Evolutionary conservation across 2,888 invertebrate species (phyloP).

Genomic region (Chloromyia formosa): DNA sequence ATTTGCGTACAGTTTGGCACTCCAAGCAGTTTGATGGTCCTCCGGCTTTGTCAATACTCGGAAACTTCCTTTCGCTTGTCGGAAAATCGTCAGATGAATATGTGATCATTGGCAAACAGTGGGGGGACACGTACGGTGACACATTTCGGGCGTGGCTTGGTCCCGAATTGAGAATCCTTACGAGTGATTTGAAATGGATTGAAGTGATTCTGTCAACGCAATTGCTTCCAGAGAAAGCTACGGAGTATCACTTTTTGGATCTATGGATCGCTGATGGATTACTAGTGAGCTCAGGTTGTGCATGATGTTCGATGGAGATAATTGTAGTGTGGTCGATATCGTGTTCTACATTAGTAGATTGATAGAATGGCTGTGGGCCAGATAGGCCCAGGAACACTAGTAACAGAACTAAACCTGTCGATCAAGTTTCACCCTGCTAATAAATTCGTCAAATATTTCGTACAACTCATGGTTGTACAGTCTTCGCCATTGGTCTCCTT

Average conservation of each 20-base stretch:
- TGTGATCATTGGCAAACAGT: slow-evolving; percentile 57
- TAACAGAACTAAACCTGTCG: too few species aligned
- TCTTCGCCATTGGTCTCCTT: too few species aligned
- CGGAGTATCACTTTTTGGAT: slow-evolving; percentile 61
- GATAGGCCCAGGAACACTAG: too few species aligned
- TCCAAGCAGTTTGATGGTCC: slow-evolving; percentile 56
- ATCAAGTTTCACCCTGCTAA: too few species aligned
- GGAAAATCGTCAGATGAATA: slow-evolving; percentile 62
- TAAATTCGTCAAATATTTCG: too few species aligned
- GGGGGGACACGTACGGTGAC: slow-evolving; percentile 57
- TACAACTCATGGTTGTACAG: too few species aligned
- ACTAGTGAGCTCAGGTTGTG: slow-evolving; percentile 63
- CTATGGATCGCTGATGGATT: slow-evolving; percentile 66
- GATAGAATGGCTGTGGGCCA: too few species aligned
- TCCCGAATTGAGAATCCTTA: slow-evolving; percentile 44
- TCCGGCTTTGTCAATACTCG: slow-evolving; percentile 66
- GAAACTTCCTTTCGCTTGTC: slow-evolving; percentile 65
- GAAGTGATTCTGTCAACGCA: slow-evolving; percentile 57
- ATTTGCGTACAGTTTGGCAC: slow-evolving; percentile 55
- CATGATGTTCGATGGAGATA: too few species aligned
- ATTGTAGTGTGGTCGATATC: slow-evolving; percentile 78
- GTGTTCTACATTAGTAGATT: not conserved
- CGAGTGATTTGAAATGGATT: slow-evolving; percentile 61
- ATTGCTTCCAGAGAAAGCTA: slow-evolving; percentile 64
- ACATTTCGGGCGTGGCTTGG: slow-evolving; percentile 48